Base-by-base conservation (phyloP, 2,888 invertebrate species). In the Notodonta dromedarius region DNA sequence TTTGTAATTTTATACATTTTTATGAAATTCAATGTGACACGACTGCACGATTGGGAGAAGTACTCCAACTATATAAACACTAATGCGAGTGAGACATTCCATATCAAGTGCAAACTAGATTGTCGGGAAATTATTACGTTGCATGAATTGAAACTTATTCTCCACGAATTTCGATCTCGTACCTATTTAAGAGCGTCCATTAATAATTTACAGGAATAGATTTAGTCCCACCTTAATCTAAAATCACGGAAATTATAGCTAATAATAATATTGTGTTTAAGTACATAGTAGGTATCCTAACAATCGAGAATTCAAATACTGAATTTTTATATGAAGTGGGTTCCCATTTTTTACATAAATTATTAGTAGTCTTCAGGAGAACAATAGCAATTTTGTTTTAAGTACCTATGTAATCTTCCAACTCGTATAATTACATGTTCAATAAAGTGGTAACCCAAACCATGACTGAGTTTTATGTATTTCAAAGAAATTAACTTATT, bases 1-100 rank as follows among this genome's bases (percentile, higher is more conserved):
- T 92, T 93, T 93, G 93, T 92, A 93, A 91, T 93, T 93, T 93
- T 93, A 92, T 93, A 93, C 89, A 89, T 89, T 91, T 92, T 89
- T 87, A 90, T 85, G 82, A 91, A 92, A 90, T 90, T 90, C 71
- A 77, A 87, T 85, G 89, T 91, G 87, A 86, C 86, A 87, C 86
- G 79, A 83, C 85, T 85, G 87, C 85, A 87, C 85, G 82, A 83
- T 84, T 83, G 83, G 86, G 84, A 85, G 81, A 78, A 75, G 72
- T 77, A 75, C 80, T 84, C 86, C 83, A 77, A 80, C 70, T 84
- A 83, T 85, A 86, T 76, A 70, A 86, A 88, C 87, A 81, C 85
- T 90, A 84, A 87, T 70, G 83, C 82, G 85, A 90, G 87, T 90
- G 93, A 93, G 93, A 93, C 93, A 93, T 93, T 93, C 93, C 93